Percentiles rank a stretch among this genome's conserved stretches.
These are phyloP conservation scores for Oophaga pumilio DNA, from an alignment of 2,113 vertebrate species.

Conservation along the genomic window DNA sequence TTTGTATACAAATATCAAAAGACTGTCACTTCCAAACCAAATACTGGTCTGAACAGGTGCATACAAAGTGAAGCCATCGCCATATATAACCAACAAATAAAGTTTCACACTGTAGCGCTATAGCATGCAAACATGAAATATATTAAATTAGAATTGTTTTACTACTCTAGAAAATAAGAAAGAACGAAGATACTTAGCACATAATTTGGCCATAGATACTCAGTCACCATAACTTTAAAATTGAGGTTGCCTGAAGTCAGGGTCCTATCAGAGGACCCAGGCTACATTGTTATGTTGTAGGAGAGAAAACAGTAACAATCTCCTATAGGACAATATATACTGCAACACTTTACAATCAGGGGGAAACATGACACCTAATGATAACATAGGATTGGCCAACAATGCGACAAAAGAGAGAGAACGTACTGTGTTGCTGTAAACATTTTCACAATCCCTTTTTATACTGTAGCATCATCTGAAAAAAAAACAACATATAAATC, in stretches of 20 bases:
- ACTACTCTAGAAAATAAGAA: too few species aligned
- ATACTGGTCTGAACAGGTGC: too few species aligned
- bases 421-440: neutral
- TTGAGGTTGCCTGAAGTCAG: neutral
- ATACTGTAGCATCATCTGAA: neutral
- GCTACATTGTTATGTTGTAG: too few species aligned
- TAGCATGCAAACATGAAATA: too few species aligned
- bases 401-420: neutral
- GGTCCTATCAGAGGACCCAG: too few species aligned
- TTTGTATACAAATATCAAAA: too few species aligned
- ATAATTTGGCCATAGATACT: neutral
- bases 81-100: too few species aligned
- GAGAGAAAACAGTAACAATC: neutral
- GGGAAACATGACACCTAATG: neutral
- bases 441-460: neutral
- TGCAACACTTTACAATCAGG: neutral
- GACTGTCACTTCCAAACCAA: too few species aligned
- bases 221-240: neutral
- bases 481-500: neutral
- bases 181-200: too few species aligned
- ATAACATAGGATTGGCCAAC: neutral
- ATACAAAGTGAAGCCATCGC: too few species aligned
- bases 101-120: too few species aligned
- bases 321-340: neutral
- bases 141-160: too few species aligned